These are phyloP conservation scores for Drosophila multiciliata DNA, from an alignment of 2,888 invertebrate genomes.

Conservation along the genomic window DNA sequence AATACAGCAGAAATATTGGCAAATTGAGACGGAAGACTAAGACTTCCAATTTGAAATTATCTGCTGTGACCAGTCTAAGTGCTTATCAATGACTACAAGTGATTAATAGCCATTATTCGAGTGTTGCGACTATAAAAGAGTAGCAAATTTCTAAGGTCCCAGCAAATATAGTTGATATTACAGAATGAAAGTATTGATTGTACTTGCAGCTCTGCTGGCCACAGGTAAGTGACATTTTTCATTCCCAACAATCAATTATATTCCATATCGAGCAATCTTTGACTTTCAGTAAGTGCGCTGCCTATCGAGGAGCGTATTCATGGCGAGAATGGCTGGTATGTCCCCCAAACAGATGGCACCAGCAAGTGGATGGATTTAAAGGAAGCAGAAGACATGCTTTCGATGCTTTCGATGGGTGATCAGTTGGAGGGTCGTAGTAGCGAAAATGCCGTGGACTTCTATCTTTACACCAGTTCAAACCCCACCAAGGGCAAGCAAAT, in stretches of 20 bases:
- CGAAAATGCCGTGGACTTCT: slow-evolving; percentile 60
- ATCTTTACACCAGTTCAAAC: slow-evolving; percentile 73
- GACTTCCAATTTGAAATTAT: slow-evolving; percentile 11
- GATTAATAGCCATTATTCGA: background rate
- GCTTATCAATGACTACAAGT: background rate
- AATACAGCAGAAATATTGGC: slow-evolving; percentile 11
- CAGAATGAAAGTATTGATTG: slow-evolving; percentile 37
- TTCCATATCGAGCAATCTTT: background rate
- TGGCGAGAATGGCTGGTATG: slow-evolving; percentile 62
- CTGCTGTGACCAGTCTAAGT: slow-evolving; percentile 2
- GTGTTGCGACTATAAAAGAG: slow-evolving; percentile 31
- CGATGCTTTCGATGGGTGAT: slow-evolving; percentile 30
- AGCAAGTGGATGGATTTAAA: slow-evolving; percentile 52
- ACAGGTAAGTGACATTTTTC: slow-evolving; percentile 35
- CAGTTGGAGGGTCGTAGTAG: slow-evolving; percentile 43
- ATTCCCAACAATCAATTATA: background rate
- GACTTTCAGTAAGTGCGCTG: slow-evolving; percentile 28
- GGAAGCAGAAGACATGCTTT: slow-evolving; percentile 39
- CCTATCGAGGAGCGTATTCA: slow-evolving; percentile 50
- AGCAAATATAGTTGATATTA: slow-evolving; percentile 8
- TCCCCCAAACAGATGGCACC: slow-evolving; percentile 59
- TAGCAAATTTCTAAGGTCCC: background rate
- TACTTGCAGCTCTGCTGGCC: slow-evolving; percentile 32
- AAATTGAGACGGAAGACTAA: background rate
- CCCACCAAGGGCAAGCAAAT: slow-evolving; percentile 58